Evolutionary conservation across 1,140 invertebrate species (phyloP), one percentile per base, ranked within the genome.

Genomic region (Ectropis grisescens): DNA sequence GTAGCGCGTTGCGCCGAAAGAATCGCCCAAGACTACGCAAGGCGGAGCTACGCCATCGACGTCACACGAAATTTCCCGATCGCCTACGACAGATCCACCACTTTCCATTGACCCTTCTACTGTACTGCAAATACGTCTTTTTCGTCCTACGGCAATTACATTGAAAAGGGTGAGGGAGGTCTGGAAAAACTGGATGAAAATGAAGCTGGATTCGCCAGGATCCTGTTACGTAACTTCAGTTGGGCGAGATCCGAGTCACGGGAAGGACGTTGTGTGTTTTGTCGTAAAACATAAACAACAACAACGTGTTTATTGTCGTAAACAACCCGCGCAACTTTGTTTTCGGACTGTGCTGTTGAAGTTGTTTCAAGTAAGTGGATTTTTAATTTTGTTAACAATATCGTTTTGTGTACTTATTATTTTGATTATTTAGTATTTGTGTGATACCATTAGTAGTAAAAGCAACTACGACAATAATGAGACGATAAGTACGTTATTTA

Each of bases 191-290:
- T 53, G 62, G 28, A 4, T 7, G 37, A 58, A 55, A 58, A 50
- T 39, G 50, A 49, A 55, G 58, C 56, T 61, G 61, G 74, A 59
- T 58, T 50, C 48, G 52, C 33, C 65, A 79, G 69, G 71, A 72
- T 57, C 46, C 35, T 40, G 54, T 76, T 75, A 75, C 70, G 70
- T 75, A 75, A 79, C 57, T 39, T 44, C 62, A 79, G 70, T 79
- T 39, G 54, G 51, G 51, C 44, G 45, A 51, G 42, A 54, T 38
- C 47, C 31, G 55, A 49, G 41, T 36, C 36, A 30, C 26, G 15
- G 59, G 38, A 33, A 33, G 55, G 52, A 64, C 67, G 70, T 59
- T 37, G n/a, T 13, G 22, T 45, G 33, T 35, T 29, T 25, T 35
- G n/a, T 23, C 28, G 28, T 29, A 39, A 48, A 64, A 60, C 53